Base-by-base conservation (phyloP, 2,888 invertebrate genomes). In the Byasa hedistus region DNA sequence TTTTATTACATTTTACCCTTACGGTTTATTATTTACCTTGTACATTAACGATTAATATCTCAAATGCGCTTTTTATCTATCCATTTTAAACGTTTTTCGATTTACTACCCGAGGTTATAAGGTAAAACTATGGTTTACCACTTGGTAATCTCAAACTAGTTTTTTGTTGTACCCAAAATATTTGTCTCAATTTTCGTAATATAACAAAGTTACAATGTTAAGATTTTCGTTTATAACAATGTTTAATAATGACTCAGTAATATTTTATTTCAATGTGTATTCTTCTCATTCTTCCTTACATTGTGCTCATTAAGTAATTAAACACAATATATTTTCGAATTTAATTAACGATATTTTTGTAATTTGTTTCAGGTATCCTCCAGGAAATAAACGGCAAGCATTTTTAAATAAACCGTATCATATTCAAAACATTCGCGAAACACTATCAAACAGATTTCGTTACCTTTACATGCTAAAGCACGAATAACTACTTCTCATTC, bases 401-500 rank as follows among this genome's bases (percentile, higher is more conserved):
- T 85, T 82, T 72, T 80, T 59, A 77, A 70, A 69, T 68, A 74
- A 76, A 72, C 75, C 72, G 71, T 27, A 70, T 71, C 70, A 76
- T 73, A 76, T 75, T 74, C 73, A 76, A 74, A 66, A 79, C 71
- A 79, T 74, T 77, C 73, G 72, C 72, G 57, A 72, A 76, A 80
- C 75, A 79, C 76, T 80, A 79, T 78, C 76, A 79, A 78, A 73
- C 77, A 81, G 73, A 84, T 83, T 82, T 83, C 71, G 80, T 83
- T 79, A 79, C 75, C 78, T 78, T 75, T 80, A 81, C 84, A 84
- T 80, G 76, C 65, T 56, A 66, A 56, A 69, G 54, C 69, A 60
- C 77, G 81, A 79, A 78, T 75, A 83, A 81, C 80, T 80, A 82
- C 81, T 82, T 83, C 83, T 81, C 83, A 84, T 86, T 83, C 80